Percentiles rank a stretch among this genome's conserved stretches.
Evolutionary conservation across 2,888 invertebrate genomes (phyloP).

Genomic region (Cecidostiba fungosa): DNA sequence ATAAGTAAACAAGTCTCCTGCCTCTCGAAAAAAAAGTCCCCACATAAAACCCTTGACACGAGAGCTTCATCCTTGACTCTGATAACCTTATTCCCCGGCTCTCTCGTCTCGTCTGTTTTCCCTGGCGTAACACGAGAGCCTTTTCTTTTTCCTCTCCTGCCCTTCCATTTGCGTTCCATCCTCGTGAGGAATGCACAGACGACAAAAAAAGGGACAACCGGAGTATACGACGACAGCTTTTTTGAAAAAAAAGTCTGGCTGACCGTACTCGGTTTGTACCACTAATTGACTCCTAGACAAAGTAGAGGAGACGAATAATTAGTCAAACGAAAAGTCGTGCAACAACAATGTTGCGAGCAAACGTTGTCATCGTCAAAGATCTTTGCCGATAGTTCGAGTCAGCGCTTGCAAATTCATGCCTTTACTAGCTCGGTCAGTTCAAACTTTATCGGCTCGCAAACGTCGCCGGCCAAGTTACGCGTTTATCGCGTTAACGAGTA

Average conservation of each 20-base stretch:
- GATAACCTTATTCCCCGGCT: conserved; percentile 1
- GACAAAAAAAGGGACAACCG: neutral
- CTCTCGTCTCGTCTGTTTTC: neutral
- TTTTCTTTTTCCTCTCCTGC: neutral
- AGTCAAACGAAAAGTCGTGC: neutral
- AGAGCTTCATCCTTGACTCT: conserved; percentile 13
- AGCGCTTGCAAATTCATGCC: neutral
- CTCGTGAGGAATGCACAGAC: neutral
- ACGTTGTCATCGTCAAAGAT: neutral
- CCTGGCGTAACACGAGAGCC: neutral
- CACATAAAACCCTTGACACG: conserved; percentile 9
- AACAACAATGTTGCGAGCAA: neutral
- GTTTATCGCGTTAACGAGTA: conserved; percentile 3
- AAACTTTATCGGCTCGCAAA: neutral
- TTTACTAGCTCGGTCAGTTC: neutral
- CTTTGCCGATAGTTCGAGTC: neutral
- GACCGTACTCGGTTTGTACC: neutral
- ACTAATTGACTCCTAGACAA: neutral
- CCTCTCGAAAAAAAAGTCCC: neutral
- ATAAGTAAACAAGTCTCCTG: neutral
- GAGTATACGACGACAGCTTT: neutral
- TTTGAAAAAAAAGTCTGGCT: neutral
- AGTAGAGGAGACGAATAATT: neutral
- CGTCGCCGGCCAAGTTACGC: neutral
- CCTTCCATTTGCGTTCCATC: neutral